Evolutionary conservation across 2,113 vertebrate genomes (phyloP), one percentile per base, ranked within the genome.

Genomic region (Callaeas wilsoni): DNA sequence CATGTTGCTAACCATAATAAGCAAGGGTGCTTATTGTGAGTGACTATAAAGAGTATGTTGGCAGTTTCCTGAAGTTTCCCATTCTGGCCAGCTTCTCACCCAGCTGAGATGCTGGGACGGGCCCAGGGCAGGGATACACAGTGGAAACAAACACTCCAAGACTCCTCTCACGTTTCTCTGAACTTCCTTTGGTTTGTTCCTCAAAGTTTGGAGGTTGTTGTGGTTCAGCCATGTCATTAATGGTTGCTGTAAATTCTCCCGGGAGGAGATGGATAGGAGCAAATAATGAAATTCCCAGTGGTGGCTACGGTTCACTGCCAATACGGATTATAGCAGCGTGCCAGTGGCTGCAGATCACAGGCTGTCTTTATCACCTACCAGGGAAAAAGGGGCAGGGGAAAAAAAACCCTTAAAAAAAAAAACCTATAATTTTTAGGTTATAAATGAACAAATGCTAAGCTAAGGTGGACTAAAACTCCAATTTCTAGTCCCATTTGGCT

Each of bases 71-170:
- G 37, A 42, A 47, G 62, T 60, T 83, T 63, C 9, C 23, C 0
- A 0, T 20, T 30, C 53, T 39, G 4, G 0, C 23, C 4, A 8
- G n/a, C 37, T 12, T 1, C 32, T 64, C 5, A 5, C 27, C 35
- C n/a, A 12, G 18, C 49, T 65, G 71, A 77, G 18, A 22, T 4
- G 0, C 44, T 78, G 14, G 7, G 14, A 7, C n/a, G 25, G 26
- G 12, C 14, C 30, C 5, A 2, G 35, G 25, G 26, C 44, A 59
- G 53, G 52, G 35, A 9, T 14, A 39, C 26, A 15, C 32, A 15
- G 14, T 20, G 52, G 50, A 78, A 86, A 22, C 16, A 87, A 74
- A 32, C 21, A 4, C 16, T 79, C 19, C 29, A 37, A 30, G 30
- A 22, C 7, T 65, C 16, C 3, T 71, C 13, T 8, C 8, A 0